Conservation (phyloP, 2,797 vertebrate genomes). For the Tauraco hartlaubi region DNA sequence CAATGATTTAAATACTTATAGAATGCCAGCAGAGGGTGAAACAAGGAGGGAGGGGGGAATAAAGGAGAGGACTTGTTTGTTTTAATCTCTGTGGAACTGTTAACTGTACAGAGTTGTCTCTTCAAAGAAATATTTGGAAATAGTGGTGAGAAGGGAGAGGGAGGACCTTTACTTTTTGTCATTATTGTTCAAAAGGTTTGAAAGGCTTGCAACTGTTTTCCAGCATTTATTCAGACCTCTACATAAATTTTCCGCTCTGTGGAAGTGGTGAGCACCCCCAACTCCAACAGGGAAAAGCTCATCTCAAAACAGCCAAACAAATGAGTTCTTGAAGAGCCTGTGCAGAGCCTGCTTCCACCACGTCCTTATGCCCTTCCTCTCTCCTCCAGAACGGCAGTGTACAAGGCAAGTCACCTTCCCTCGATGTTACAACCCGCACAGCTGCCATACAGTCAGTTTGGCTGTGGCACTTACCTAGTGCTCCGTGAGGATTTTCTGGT, state of each 20-base stretch:
- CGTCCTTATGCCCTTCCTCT: accelerated
- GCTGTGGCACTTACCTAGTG: neutral
- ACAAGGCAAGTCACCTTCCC: neutral
- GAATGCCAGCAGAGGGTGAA: conserved; percentile 11
- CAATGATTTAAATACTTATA: conserved; percentile 26
- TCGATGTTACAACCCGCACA: neutral
- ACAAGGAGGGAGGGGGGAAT: neutral
- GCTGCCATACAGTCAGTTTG: neutral
- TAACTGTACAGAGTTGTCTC: neutral
- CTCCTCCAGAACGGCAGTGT: neutral
- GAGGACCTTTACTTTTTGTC: neutral
- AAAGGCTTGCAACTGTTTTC: neutral
- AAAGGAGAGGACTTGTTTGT: neutral
- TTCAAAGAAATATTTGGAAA: neutral
- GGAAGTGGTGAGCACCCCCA: neutral
- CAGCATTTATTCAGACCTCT: neutral
- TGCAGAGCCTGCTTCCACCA: neutral
- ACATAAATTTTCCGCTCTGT: neutral
- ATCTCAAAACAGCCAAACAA: neutral
- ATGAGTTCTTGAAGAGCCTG: neutral
- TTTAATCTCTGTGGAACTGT: neutral
- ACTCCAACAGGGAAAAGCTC: neutral
- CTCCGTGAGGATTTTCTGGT: neutral
- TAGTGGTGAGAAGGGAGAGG: neutral
- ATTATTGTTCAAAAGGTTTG: neutral